Conservation (phyloP, 2,888 invertebrate species). For the Lycocerus yunnanus region DNA sequence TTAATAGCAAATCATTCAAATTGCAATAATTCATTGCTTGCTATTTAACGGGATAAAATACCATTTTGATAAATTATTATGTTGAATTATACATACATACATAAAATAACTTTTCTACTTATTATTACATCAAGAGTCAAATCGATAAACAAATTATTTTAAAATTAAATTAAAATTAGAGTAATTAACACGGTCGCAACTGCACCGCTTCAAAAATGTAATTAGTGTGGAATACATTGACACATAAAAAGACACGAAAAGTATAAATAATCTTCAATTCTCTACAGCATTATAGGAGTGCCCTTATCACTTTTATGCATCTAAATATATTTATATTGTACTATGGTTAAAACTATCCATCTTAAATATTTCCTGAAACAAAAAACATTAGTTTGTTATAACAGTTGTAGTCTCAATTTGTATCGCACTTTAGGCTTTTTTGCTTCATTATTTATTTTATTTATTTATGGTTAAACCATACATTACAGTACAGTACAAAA, state of each 20-base stretch:
- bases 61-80: background rate
- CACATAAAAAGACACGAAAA: background rate
- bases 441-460: no score
- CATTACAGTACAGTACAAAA: no score
- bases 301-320: background rate
- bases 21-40: background rate
- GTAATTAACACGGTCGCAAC: background rate
- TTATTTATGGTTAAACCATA: no score
- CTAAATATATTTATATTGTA: background rate
- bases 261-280: background rate
- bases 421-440: no score
- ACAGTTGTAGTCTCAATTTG: no score
- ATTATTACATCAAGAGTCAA: background rate
- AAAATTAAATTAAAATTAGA: background rate
- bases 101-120: background rate
- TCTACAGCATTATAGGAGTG: background rate
- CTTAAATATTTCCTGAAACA: background rate
- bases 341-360: background rate
- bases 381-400: no score
- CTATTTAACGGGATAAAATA: background rate
- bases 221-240: background rate
- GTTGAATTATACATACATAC: no score
- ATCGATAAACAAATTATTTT: background rate
- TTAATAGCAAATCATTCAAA: background rate
- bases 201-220: background rate